Conservation (phyloP, 1,140 invertebrate genomes). For the Eulimnadia texana region DNA sequence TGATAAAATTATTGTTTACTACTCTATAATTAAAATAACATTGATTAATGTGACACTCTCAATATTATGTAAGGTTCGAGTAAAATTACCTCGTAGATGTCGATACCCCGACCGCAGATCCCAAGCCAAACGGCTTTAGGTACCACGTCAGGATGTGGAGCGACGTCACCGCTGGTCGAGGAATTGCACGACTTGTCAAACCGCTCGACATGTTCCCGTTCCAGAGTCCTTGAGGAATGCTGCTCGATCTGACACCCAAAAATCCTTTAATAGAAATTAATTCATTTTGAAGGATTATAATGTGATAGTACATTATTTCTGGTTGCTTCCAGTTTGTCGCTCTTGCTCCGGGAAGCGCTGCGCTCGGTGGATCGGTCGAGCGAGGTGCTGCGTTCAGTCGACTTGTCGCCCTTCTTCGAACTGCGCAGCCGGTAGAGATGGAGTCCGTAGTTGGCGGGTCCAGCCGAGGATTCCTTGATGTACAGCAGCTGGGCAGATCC, state of each 20-base stretch:
- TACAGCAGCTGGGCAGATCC: conserved; percentile 68
- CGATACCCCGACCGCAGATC: conserved; percentile 71
- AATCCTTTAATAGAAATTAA: too few species aligned
- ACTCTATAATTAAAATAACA: not conserved
- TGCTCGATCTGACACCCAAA: too few species aligned
- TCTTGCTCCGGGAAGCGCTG: not conserved
- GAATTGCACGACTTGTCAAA: not conserved
- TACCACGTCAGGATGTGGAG: not conserved
- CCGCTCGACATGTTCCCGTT: conserved; percentile 18
- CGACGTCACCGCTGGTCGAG: conserved; percentile 5
- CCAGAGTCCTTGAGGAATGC: conserved; percentile 19
- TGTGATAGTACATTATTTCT: too few species aligned
- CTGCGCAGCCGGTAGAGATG: conserved; percentile 76
- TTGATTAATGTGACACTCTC: conserved; percentile 18
- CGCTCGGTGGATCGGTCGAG: conserved; percentile 5
- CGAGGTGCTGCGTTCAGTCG: not conserved
- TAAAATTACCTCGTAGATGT: conserved; percentile 56
- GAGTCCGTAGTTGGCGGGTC: conserved; percentile 76
- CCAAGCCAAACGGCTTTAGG: conserved; percentile 46
- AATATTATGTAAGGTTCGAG: too few species aligned
- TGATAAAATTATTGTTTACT: not conserved
- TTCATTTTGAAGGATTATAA: too few species aligned
- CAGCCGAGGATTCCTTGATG: conserved; percentile 70
- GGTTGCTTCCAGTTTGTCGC: not conserved
- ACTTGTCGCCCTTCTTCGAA: conserved; percentile 45